Base-by-base conservation (phyloP, 2,797 vertebrate species). In the Ambastaia sidthimunki region DNA sequence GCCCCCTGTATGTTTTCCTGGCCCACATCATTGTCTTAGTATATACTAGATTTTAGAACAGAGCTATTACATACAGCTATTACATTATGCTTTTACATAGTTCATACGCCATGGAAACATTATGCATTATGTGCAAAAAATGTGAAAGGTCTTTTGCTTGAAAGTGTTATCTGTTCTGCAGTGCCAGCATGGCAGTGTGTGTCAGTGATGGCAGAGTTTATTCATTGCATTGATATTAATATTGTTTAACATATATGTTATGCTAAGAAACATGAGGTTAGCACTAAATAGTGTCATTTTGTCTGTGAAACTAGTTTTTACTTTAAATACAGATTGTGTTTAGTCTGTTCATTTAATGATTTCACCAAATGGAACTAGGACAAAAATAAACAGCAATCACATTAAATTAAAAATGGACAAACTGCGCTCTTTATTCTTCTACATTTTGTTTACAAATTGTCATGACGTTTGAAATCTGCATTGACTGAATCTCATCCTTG, bases 171-270 rank as follows among this genome's bases (percentile, higher is more conserved):
- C 9, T 54, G 48, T 7, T 37, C 34, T 41, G 12, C n/a, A 55
- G 63, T 55, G 74, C 52, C 52, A 54, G 19, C 52, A 19, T 19
- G 18, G 62, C 34, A 76, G 25, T 65, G 47, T 67, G 9, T 76
- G 15, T 54, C 10, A 25, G 15, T 66, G 34, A 55, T 25, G 3
- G 7, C 9, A 21, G 18, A 13, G 28, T 75, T 23, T 15, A 65
- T 34, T 65, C 28, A 54, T 11, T 50, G 18, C n/a, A 19, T 1
- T 52, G 59, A 66, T 23, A n/a, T n/a, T n/a, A n/a, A n/a, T 41
- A 37, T 23, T 19, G 7, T 47, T 48, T 41, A 19, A 57, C 19
- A 37, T 55, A 71, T 54, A 55, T 21, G 28, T 67, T 5, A n/a
- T 54, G 28, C 7, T 6, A n/a, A 23, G 55, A 76, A 55, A 18